Evolutionary conservation across 2,113 vertebrate species (phyloP), one percentile per base, ranked within the genome.

Genomic region (Ageneiosus marmoratus): DNA sequence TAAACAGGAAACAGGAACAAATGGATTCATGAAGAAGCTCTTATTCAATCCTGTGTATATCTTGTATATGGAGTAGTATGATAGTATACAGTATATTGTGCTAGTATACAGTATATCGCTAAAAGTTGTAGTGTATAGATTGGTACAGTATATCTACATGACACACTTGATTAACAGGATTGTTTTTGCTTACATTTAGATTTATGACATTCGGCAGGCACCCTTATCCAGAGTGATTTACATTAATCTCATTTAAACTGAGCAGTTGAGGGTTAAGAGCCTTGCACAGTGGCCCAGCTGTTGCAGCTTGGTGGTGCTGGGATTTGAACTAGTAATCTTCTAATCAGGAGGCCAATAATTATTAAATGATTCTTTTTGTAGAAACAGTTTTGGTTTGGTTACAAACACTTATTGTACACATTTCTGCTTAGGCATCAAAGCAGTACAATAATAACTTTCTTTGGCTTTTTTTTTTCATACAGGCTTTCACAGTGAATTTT

Each of bases 1-100:
- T 78, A 82, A 88, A 90, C 34, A 77, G 88, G 48, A 72, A 79
- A 70, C 86, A 83, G 22, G 67, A 81, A 74, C 84, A 88, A 87
- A n/a, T 78, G n/a, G 74, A 76, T 41, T 1, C 34, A 22, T 72
- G 20, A 60, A 82, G 13, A 62, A 51, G 18, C 16, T 12, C 18
- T 62, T n/a, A n/a, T 53, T 48, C n/a, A 29, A 32, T 20, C 4
- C 5, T 24, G 24, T 32, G 44, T 29, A 7, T 74, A 9, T 74
- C 7, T 29, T 4, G n/a, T 46, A 48, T 15, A 70, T 72, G 69
- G n/a, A n/a, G n/a, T n/a, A n/a, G n/a, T n/a, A n/a, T n/a, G n/a
- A n/a, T n/a, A n/a, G n/a, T n/a, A n/a, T n/a, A 27, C 34, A 41
- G 48, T 50, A 50, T 50, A 50, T 50, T 50, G n/a, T n/a, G 10